Evolutionary conservation across 1,140 invertebrate genomes (phyloP), one percentile per base, ranked within the genome.

Genomic region (Cotesia typhae): DNA sequence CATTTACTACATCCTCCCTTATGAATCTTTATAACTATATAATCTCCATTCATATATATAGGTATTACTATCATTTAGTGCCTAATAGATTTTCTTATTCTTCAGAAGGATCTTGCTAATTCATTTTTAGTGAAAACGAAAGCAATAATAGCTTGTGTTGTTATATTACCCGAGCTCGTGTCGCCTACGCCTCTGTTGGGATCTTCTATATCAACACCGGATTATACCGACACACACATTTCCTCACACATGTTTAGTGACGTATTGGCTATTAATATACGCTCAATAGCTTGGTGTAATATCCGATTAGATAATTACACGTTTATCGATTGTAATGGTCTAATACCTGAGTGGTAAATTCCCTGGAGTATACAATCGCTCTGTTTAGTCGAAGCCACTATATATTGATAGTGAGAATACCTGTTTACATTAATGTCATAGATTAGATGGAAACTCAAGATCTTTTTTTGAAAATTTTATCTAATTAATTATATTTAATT

Each of bases 101-200:
- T 65, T 60, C 5, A 28, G 35, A 14, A 60, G 12, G 51, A 51
- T 41, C 69, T 70, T 70, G 60, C 63, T 37, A 55, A 70, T 9
- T 64, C 17, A 64, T 51, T 41, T 55, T 17, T 20, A 47, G 69
- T 51, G 28, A 71, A 71, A 71, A 71, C 64, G 69, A 71, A 71
- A 71, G 69, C 51, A 64, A 55, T 64, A 65, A 71, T 71, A 65
- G 63, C 47, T 35, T 71, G 69, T 20, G 17, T 64, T 64, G 10
- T 47, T 47, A 47, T 47, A 47, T 47, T 47, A 47, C 63, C 47
- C 36, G 63, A 37, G 63, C 20, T 65, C 47, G 14, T 37, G 9
- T 12, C 10, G 51, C 35, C 35, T 36, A 6, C 10, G 66, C 12
- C 55, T 35, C 17, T 67, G 37, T n/a, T 55, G 5, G 12, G 41